phyloP scores from a whole-genome alignment of 2,113 vertebrate genomes.

The Hylia prasina region DNA sequence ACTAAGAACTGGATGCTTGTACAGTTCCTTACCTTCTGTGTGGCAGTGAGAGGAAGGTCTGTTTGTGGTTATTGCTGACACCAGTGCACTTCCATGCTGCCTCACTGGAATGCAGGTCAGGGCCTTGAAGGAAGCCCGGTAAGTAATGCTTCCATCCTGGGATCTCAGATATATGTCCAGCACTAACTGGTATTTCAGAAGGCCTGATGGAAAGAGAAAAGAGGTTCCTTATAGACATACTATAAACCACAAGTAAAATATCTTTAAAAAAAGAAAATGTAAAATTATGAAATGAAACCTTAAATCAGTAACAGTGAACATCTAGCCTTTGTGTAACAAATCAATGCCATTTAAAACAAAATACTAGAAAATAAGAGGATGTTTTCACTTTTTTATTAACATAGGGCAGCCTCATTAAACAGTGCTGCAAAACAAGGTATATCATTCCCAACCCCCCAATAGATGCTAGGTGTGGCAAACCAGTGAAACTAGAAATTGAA shows the following conservation, averaged over 20 bases:
- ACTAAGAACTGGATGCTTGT: background rate
- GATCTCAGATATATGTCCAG: background rate
- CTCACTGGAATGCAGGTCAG: background rate
- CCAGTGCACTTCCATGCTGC: background rate
- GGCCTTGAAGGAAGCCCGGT: background rate
- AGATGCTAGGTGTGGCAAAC: background rate
- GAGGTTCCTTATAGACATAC: background rate
- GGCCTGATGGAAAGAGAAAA: background rate
- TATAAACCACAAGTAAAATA: background rate
- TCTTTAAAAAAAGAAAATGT: background rate
- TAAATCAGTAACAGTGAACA: background rate
- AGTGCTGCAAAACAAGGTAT: background rate
- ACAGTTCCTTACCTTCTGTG: background rate
- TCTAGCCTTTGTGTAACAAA: background rate
- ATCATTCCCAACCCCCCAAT: background rate
- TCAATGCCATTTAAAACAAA: background rate
- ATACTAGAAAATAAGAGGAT: background rate
- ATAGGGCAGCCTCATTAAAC: background rate
- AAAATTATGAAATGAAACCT: background rate
- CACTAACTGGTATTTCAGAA: background rate
- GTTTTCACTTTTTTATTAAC: background rate
- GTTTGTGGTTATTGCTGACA: background rate
- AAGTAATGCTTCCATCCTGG: background rate
- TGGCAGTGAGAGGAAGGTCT: background rate
- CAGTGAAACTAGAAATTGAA: background rate